Conservation (phyloP, 2,797 vertebrate genomes). For the Prionace glauca region DNA sequence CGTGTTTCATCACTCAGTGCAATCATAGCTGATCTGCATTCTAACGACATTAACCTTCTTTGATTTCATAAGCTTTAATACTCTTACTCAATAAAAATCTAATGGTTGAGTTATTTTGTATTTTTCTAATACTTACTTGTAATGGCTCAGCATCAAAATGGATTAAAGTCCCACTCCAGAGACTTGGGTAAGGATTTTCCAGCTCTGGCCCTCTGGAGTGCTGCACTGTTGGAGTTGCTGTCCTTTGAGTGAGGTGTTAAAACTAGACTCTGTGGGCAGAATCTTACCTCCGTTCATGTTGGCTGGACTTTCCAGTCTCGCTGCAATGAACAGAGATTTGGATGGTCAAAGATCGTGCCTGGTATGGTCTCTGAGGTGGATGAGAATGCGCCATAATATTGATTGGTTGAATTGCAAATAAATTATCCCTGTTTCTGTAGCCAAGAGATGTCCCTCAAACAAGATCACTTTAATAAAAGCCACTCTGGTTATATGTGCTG, state of each 20-base stretch:
- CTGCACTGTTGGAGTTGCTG: background rate
- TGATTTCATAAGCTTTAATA: background rate
- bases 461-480: background rate
- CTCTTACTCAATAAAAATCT: background rate
- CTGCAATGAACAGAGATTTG: too few relatives aligned
- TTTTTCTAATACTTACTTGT: background rate
- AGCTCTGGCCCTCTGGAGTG: too few relatives aligned
- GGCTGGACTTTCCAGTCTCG: too few relatives aligned
- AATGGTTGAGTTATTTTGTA: background rate
- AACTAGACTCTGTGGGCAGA: background rate
- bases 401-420: background rate
- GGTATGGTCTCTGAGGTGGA: background rate
- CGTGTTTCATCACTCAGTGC: background rate
- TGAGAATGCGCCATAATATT: background rate
- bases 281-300: too few relatives aligned
- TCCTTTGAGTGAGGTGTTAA: background rate
- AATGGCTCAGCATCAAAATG: background rate
- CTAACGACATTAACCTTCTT: background rate
- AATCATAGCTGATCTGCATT: background rate
- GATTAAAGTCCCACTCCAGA: background rate
- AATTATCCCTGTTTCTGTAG: background rate
- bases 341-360: too few relatives aligned
- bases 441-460: background rate
- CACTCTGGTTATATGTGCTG: background rate
- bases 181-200: background rate